A percentile compares a stretch with the other conserved stretches of the same genome.
These are phyloP conservation scores for Gracilinanus agilis DNA, from an alignment of 2,113 vertebrate species.

Conservation along the genomic window DNA sequence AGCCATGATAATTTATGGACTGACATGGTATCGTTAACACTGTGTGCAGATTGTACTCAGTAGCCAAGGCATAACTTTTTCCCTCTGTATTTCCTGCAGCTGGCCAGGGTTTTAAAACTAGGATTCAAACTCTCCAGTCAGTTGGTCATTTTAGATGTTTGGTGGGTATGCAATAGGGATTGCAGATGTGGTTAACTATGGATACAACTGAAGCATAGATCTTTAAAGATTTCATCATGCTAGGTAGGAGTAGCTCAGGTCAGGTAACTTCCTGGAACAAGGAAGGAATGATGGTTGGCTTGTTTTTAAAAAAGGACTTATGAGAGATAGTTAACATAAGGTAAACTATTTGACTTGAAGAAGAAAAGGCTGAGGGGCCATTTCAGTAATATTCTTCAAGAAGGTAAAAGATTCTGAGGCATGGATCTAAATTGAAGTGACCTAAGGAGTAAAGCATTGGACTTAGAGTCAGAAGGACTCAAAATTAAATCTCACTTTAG, in stretches of 20 bases:
- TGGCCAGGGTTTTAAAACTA: conserved; percentile 68
- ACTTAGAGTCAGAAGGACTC: not conserved
- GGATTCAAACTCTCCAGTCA: conserved; percentile 54
- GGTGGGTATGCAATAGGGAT: conserved; percentile 58
- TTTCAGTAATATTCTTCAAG: not conserved
- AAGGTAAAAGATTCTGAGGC: not conserved
- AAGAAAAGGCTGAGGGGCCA: not conserved
- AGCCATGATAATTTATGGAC: conserved; percentile 64
- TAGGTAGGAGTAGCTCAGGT: conserved; percentile 32
- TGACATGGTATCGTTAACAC: conserved; percentile 64
- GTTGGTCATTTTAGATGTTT: conserved; percentile 55
- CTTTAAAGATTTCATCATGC: conserved; percentile 52
- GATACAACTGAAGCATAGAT: conserved; percentile 56
- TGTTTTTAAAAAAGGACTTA: not conserved
- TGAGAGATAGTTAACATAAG: not conserved
- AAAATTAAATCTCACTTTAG: not conserved
- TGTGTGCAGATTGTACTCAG: conserved; percentile 56
- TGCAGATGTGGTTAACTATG: conserved; percentile 44
- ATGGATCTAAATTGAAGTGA: not conserved
- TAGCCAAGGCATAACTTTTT: conserved; percentile 59
- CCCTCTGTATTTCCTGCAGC: conserved; percentile 48
- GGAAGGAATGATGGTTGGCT: not conserved
- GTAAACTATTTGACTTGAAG: not conserved
- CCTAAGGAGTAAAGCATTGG: not conserved
- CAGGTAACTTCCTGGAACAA: not conserved